Evolutionary conservation across 1,140 invertebrate genomes (phyloP).

Genomic region (Medauroidea extradentata): DNA sequence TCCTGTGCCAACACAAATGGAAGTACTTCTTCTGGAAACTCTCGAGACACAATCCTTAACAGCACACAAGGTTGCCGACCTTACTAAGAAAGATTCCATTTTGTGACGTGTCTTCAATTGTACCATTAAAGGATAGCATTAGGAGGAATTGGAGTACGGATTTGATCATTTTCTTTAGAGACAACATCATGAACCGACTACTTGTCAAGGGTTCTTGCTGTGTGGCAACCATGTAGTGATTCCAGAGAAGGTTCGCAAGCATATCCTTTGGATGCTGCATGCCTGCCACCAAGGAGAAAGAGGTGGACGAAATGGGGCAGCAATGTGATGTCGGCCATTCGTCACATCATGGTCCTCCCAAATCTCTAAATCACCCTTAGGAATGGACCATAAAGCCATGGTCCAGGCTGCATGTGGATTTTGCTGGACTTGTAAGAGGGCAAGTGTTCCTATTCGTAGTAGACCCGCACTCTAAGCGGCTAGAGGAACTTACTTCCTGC

Average conservation of each 20-base stretch:
- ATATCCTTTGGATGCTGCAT: neutral
- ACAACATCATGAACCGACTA: neutral
- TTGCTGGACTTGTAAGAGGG: conserved; percentile 41
- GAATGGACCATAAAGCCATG: conserved; percentile 38
- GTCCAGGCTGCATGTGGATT: conserved; percentile 47
- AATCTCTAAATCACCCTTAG: conserved; percentile 32
- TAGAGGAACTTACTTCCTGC: conserved; percentile 36
- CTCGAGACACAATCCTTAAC: conserved; percentile 1
- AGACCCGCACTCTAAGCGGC: conserved; percentile 43
- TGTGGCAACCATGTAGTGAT: neutral
- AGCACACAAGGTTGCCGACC: conserved; percentile 1
- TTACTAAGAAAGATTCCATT: conserved; percentile 5
- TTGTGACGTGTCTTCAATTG: conserved; percentile 1
- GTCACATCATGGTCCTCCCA: conserved; percentile 17
- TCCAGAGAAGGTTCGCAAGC: neutral
- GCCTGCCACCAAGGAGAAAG: neutral
- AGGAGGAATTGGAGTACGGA: neutral
- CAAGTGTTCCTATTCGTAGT: conserved; percentile 41
- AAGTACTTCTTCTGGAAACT: conserved; percentile 12
- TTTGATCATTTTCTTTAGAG: neutral
- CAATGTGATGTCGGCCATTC: neutral
- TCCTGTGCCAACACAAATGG: neutral
- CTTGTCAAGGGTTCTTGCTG: neutral
- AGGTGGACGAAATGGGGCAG: neutral
- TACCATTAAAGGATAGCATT: neutral